A percentile compares a stretch with the other conserved stretches of the same genome.
Evolutionary conservation across 2,113 vertebrate genomes (phyloP).

Genomic region (Catharus fuscescens): DNA sequence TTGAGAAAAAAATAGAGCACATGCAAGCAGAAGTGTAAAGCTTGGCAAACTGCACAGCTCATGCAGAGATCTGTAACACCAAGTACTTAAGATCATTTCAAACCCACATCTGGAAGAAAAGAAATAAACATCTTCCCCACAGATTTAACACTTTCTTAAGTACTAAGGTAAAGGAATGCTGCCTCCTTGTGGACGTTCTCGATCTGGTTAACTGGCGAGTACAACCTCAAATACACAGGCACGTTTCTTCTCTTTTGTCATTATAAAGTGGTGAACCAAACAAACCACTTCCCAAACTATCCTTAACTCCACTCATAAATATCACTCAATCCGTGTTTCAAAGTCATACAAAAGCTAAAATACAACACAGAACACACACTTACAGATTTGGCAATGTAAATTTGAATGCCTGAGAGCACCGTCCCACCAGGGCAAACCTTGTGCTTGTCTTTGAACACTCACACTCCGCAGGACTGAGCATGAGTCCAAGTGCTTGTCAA

Average conservation of each 20-base stretch:
- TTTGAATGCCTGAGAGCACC: background rate
- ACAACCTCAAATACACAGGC: background rate
- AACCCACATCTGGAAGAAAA: background rate
- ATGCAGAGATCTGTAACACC: background rate
- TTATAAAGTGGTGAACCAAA: background rate
- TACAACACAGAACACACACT: background rate
- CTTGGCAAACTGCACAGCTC: background rate
- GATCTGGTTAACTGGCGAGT: background rate
- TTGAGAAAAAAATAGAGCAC: background rate
- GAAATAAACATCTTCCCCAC: background rate
- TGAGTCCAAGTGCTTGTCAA: background rate
- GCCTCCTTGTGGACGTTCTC: conserved; percentile 42
- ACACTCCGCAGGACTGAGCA: background rate
- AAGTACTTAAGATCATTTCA: background rate
- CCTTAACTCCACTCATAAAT: background rate
- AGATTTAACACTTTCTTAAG: background rate
- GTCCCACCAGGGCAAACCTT: background rate
- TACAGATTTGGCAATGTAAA: background rate
- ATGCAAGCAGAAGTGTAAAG: background rate
- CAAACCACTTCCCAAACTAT: background rate
- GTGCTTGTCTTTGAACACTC: background rate
- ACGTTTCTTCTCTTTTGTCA: background rate
- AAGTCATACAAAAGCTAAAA: background rate
- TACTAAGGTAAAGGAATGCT: background rate
- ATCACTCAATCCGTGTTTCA: background rate